Conservation (phyloP, 2,888 invertebrate species). For the Pantelozetes paolii region DNA sequence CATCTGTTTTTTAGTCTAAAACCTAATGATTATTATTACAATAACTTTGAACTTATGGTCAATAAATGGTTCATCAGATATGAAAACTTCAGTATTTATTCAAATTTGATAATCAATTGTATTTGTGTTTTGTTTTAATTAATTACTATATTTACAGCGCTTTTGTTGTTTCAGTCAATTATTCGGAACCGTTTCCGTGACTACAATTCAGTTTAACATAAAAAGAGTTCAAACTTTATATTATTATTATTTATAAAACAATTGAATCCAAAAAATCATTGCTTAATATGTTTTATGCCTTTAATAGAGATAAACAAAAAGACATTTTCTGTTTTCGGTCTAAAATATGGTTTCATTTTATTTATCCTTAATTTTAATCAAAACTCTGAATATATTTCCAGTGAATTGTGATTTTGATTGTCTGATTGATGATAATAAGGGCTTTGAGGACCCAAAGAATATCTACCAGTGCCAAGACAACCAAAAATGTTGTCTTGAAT, state of each 20-base stretch:
- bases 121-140: constrained; percentile 12
- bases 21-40: too few relatives aligned
- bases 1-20: too few relatives aligned
- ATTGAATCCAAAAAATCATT: not conserved
- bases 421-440: constrained; percentile 46
- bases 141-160: not conserved
- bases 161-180: constrained; percentile 8
- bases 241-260: constrained; percentile 1
- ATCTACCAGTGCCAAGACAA: constrained; percentile 47
- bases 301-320: not conserved
- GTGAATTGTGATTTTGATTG: constrained; percentile 43
- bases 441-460: constrained; percentile 47
- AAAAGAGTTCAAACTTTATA: not conserved
- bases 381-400: not conserved
- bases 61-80: too few relatives aligned
- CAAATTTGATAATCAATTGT: not conserved
- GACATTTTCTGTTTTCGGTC: not conserved
- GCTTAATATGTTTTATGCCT: not conserved
- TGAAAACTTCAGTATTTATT: not conserved
- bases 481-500: constrained; percentile 48
- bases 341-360: constrained; percentile 14
- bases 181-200: constrained; percentile 32
- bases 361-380: constrained; percentile 10
- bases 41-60: too few relatives aligned
- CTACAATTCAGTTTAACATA: not conserved